Evolutionary conservation across 2,888 invertebrate species (phyloP).

Genomic region (Brenthis ino): DNA sequence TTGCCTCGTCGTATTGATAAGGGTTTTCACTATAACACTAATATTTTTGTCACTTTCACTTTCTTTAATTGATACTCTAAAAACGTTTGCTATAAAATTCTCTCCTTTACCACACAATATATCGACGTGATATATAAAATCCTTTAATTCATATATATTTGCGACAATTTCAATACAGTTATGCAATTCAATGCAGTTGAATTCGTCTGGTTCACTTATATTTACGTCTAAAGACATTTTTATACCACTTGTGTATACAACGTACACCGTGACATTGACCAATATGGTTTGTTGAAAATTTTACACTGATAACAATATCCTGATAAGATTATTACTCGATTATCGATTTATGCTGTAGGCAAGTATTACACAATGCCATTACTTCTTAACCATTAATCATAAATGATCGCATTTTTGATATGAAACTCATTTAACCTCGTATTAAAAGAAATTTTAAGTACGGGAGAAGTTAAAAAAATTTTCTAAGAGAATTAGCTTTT

Average conservation of each 20-base stretch:
- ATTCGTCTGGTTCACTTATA: slow-evolving; percentile 72
- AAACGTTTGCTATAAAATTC: slow-evolving; percentile 68
- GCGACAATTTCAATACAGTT: slow-evolving; percentile 59
- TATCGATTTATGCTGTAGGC: slow-evolving; percentile 19
- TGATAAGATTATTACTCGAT: slow-evolving; percentile 27
- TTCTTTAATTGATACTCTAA: slow-evolving; percentile 62
- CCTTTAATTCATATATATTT: slow-evolving; percentile 51
- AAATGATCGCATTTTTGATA: no score
- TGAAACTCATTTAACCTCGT: no score
- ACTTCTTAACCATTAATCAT: not conserved
- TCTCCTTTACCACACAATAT: slow-evolving; percentile 62
- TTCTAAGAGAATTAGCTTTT: no score
- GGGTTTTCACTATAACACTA: slow-evolving; percentile 68
- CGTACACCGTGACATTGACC: slow-evolving; percentile 19
- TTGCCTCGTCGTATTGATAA: slow-evolving; percentile 65
- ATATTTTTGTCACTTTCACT: slow-evolving; percentile 46
- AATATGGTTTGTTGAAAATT: slow-evolving; percentile 17
- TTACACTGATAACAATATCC: slow-evolving; percentile 28
- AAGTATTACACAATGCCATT: slow-evolving; percentile 6
- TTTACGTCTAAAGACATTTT: slow-evolving; percentile 76
- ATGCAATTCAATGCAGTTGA: slow-evolving; percentile 66
- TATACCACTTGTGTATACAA: slow-evolving; percentile 7
- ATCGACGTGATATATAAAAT: slow-evolving; percentile 68
- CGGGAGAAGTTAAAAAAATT: no score
- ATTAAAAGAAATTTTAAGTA: no score